Base-by-base conservation (phyloP, 1,140 invertebrate genomes). In the Acromyrmex echinatior region DNA sequence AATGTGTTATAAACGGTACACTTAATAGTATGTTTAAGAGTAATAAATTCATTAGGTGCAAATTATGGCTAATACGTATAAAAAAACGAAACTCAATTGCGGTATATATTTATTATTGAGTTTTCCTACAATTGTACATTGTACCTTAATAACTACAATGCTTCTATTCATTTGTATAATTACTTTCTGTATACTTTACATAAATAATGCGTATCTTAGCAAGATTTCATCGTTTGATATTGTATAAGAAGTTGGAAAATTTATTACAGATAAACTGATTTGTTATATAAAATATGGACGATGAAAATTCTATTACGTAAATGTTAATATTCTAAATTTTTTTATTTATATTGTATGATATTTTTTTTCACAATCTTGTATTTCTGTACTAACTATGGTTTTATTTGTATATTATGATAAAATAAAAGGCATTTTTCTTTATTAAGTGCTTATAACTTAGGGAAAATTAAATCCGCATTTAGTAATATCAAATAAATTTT, bases 41-140 rank as follows among this genome's bases (percentile, higher is more conserved):
- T 84, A 45, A 85, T 82, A 86, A 91, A 77, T 76, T 66, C 73
- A 45, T 88, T 65, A 51, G 71, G 88, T 78, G 58, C 21, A 58
- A 88, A 80, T 68, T 78, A 77, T 86, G 49, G 21, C 58, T 88
- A 62, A 86, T 58, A 60, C 63, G 68, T n/a, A 77, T 63, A 74
- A 70, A 84, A 79, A 73, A 49, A 49, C 2, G 31, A 86, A 90
- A 88, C 53, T 73, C 39, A 87, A 86, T 90, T 82, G 60, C 86
- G 63, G 60, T 81, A 79, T 77, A 84, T 81, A 73, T 91, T 91
- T 91, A 91, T 91, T 91, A 91, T 91, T 91, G 25, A 86, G 58
- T 86, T 78, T 62, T 90, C 80, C 71, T 63, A 53, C 71, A 77
- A 86, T 86, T 88, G 65, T 90, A 88, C 86, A 90, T 88, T 90